A percentile compares a stretch with the other conserved stretches of the same genome.
phyloP scores from a whole-genome alignment of 2,797 vertebrate species.

The Ctenopoma multispine region DNA sequence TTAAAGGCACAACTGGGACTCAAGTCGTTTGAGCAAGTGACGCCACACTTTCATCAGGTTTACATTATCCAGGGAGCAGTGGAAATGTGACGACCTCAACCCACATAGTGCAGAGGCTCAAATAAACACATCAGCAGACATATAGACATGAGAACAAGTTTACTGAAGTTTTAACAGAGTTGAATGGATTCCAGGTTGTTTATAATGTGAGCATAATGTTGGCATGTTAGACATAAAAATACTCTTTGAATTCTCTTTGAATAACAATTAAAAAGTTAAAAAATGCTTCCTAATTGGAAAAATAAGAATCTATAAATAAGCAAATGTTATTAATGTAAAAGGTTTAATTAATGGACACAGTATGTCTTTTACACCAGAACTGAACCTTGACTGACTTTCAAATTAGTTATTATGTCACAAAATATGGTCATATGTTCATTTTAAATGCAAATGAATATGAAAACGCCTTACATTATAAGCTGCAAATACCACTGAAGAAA shows the following conservation, averaged over 20 bases:
- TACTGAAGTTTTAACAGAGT: background rate
- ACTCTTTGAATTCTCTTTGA: background rate
- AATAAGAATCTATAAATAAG: background rate
- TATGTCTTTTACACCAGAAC: too few relatives aligned
- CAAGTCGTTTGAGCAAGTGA: slow-evolving; percentile 36
- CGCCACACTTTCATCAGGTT: background rate
- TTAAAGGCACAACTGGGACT: slow-evolving; percentile 14
- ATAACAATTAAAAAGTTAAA: background rate
- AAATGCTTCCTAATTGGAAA: background rate
- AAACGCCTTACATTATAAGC: too few relatives aligned
- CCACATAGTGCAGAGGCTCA: slow-evolving; percentile 1
- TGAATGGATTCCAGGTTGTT: background rate
- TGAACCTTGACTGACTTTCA: too few relatives aligned
- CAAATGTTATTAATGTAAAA: background rate
- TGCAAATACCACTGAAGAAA: too few relatives aligned
- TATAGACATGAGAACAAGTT: background rate
- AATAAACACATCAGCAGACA: slow-evolving; percentile 2
- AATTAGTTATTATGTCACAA: too few relatives aligned
- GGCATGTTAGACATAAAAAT: background rate
- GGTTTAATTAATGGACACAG: too few relatives aligned
- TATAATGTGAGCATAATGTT: background rate
- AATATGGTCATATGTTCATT: too few relatives aligned
- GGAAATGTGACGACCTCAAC: slow-evolving; percentile 19
- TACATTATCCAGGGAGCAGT: background rate
- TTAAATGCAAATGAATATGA: too few relatives aligned